Base-by-base conservation (phyloP, 2,888 invertebrate species). In the Clistopyga incitator region DNA sequence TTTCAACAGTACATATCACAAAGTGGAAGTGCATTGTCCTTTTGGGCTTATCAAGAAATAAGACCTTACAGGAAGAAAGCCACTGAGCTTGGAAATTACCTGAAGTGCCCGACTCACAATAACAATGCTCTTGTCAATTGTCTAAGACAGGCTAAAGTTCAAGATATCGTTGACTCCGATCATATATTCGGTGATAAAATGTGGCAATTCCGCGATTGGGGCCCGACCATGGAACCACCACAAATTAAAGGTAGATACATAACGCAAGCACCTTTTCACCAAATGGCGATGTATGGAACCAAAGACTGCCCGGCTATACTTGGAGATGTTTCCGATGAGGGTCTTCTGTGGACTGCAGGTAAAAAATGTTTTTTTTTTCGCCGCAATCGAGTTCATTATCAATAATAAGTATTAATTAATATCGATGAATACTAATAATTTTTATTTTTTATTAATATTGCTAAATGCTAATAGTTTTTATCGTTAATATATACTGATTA, bases 281-380 rank as follows among this genome's bases (percentile, higher is more conserved):
- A 65, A 8, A 42, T 84, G 11, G 20, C 75, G 8, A 18, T 25
- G 25, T 25, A 52, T 0, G 72, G 75, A 68, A 65, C 78, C 13
- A 78, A 70, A 45, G 85, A 87, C 61, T 50, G 83, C 13, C 86
- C 87, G 3, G 81, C 76, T 10, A 86, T 88, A 8, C 52, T 61
- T 18, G 88, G 88, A 6, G 15, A 64, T 8, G 82, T 81, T 52
- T 71, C 29, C 38, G 72, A 88, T 38, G 88, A 88, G 72, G 87
- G 86, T 59, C 78, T 87, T 3, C 3, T 81, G 13, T 42, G 82
- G 1, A 79, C 82, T 18, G 54, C 65, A 52, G 20, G 87, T 86
- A 25, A 67, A 45, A 74, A 77, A 47, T 38, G 11, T 45, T 3
- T 3, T n/a, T n/a, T n/a, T n/a, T n/a, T n/a, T 3, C 4, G 15